A percentile compares a stretch with the other conserved stretches of the same genome.
phyloP scores from a whole-genome alignment of 2,888 invertebrate genomes.

The Acleris emargana region DNA sequence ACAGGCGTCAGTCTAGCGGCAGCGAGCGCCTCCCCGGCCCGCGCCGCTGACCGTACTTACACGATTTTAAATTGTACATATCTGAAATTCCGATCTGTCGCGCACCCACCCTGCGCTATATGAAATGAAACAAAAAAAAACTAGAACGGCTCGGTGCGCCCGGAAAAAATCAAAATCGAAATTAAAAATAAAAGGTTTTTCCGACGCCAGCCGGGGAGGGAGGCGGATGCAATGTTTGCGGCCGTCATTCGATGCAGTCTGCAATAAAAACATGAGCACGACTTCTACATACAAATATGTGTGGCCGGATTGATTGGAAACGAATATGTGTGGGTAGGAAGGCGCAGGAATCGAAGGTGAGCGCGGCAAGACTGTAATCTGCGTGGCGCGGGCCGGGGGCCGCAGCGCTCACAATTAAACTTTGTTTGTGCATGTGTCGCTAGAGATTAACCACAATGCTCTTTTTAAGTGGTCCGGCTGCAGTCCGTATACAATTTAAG shows the following conservation, averaged over 20 bases:
- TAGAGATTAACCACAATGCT: constrained; percentile 81
- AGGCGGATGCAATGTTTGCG: constrained; percentile 80
- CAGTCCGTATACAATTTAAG: constrained; percentile 78
- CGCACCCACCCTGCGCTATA: constrained; percentile 82
- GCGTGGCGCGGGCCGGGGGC: constrained; percentile 73
- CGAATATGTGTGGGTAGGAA: constrained; percentile 75
- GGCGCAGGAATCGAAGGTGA: constrained; percentile 79
- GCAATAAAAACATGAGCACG: constrained; percentile 79
- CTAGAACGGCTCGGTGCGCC: constrained; percentile 73
- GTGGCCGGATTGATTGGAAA: constrained; percentile 82
- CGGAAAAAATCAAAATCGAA: constrained; percentile 83
- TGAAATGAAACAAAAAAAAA: constrained; percentile 84
- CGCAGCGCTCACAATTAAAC: constrained; percentile 78
- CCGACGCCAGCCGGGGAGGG: constrained; percentile 64
- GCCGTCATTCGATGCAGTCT: constrained; percentile 80
- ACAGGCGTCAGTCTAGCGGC: constrained; percentile 82
- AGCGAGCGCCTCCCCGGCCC: constrained; percentile 56
- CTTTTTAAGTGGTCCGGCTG: constrained; percentile 80
- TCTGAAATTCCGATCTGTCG: constrained; percentile 84
- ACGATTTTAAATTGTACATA: constrained; percentile 85
- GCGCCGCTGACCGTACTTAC: constrained; percentile 80
- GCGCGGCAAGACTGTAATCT: constrained; percentile 82
- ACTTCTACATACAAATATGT: constrained; percentile 80
- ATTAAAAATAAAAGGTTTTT: constrained; percentile 81
- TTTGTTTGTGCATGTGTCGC: constrained; percentile 83